Conservation (phyloP, 2,888 invertebrate species). For the Glyphotaelius pellucidus region DNA sequence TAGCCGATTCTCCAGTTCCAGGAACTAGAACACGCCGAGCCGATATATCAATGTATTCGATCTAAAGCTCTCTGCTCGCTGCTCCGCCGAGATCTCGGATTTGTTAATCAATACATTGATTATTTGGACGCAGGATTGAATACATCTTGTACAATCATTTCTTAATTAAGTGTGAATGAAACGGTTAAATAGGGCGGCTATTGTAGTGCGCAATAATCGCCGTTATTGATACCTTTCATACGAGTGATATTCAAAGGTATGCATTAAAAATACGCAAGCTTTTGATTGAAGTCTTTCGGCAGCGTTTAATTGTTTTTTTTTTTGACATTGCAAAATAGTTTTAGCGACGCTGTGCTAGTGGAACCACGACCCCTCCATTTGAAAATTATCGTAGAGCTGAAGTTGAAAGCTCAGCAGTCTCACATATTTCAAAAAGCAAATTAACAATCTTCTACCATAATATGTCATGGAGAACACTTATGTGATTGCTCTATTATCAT, state of each 20-base stretch:
- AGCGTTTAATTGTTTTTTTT: not conserved
- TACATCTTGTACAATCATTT: conserved; percentile 38
- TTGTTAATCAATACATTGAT: conserved; percentile 51
- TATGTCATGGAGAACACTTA: no score
- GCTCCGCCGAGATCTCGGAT: conserved; percentile 11
- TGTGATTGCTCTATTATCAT: no score
- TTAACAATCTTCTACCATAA: no score
- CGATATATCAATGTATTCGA: conserved; percentile 38
- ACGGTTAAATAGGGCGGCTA: not conserved
- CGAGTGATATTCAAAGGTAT: not conserved
- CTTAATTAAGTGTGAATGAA: conserved; percentile 49
- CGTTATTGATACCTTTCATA: not conserved
- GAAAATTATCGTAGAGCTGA: not conserved
- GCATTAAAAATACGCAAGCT: not conserved
- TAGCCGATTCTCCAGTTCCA: conserved; percentile 13
- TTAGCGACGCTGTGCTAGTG: no score
- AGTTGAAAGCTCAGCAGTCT: no score
- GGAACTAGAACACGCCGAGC: conserved; percentile 23
- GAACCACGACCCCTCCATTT: not conserved
- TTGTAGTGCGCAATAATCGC: not conserved
- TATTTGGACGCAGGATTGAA: conserved; percentile 40
- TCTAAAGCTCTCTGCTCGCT: not conserved
- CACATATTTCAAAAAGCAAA: no score
- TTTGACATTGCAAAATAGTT: no score
- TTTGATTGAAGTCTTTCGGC: not conserved